Conservation (phyloP, 2,113 vertebrate genomes). For the Muntiacus reevesi region DNA sequence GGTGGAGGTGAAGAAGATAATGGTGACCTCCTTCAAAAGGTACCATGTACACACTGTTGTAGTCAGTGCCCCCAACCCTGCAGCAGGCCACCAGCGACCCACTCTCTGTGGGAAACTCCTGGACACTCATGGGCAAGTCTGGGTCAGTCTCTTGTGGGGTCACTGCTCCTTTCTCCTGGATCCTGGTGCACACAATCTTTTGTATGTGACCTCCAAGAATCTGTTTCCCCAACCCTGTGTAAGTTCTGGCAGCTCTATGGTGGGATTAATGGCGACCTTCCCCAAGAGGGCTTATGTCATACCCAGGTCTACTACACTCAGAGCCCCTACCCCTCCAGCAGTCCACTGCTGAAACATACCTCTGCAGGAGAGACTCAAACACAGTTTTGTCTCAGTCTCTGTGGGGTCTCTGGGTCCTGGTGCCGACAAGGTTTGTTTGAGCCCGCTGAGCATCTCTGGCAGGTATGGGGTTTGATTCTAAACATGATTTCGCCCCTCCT, state of each 20-base stretch:
- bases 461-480: not conserved
- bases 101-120: not conserved
- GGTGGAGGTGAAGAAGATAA: not conserved
- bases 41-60: not conserved
- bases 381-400: not conserved
- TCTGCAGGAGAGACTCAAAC: not conserved
- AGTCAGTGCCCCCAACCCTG: not conserved
- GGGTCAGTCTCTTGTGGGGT: not conserved
- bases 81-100: not conserved
- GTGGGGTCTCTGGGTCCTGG: not conserved
- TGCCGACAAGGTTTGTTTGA: not conserved
- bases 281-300: not conserved
- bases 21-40: not conserved
- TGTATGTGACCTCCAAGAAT: not conserved
- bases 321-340: not conserved
- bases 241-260: not conserved
- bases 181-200: not conserved
- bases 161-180: not conserved
- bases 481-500: not conserved
- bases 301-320: not conserved
- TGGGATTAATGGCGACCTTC: not conserved
- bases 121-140: not conserved
- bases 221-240: not conserved
- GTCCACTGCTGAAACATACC: not conserved
- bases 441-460: not conserved